These are phyloP conservation scores for Struthidea cinerea DNA, from an alignment of 2,113 vertebrate species.

Conservation along the genomic window DNA sequence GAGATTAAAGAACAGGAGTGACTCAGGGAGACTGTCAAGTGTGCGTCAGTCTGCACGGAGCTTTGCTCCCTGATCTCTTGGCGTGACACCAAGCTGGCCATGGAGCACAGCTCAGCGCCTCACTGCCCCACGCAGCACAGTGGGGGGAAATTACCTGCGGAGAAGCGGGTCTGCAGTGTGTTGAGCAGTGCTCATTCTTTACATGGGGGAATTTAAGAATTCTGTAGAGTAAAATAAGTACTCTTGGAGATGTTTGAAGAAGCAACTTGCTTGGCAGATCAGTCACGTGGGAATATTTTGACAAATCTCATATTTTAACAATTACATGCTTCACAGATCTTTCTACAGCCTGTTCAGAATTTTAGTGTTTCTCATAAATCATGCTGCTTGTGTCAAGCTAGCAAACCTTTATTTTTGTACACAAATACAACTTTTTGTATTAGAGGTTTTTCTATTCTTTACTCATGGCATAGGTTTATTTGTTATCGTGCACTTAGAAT, in stretches of 20 bases:
- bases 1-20: not conserved
- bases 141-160: not conserved
- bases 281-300: not conserved
- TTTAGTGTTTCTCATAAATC: not conserved
- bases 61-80: not conserved
- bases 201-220: fast-evolving
- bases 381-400: not conserved
- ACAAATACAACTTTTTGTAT: not conserved
- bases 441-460: not conserved
- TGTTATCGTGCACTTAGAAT: not conserved
- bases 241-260: not conserved
- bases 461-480: not conserved
- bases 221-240: not conserved
- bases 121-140: fast-evolving
- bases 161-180: fast-evolving
- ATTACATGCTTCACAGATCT: not conserved
- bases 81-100: not conserved
- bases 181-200: fast-evolving
- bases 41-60: not conserved
- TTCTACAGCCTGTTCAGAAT: not conserved
- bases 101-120: not conserved
- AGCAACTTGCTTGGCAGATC: not conserved
- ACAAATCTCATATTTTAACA: not conserved
- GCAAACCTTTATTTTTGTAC: not conserved
- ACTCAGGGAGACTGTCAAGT: not conserved